Base-by-base conservation (phyloP, 2,888 invertebrate species). In the Deroplatys truncata region DNA sequence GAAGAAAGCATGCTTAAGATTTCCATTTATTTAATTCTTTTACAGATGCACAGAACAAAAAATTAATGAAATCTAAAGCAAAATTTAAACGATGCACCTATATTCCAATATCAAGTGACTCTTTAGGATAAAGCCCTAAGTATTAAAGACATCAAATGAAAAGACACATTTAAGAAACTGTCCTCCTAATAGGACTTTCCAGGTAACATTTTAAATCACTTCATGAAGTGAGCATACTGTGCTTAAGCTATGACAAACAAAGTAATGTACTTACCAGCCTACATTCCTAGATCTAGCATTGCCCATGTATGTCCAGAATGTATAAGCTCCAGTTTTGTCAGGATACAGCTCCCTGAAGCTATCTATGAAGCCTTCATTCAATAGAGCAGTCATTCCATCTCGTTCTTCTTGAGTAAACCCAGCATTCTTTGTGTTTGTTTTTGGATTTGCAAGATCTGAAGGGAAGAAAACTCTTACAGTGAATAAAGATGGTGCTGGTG, bases 401-500 rank as follows among this genome's bases (percentile, higher is more conserved):
- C 99, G 95, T 94, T 99, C 99, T 93, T 99, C 98, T 90, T 96
- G 95, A 0, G 99, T 99, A 93, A 99, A 99, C 7, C 99, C 99
- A 49, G 99, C 98, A 93, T 97, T 98, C 93, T 96, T 97, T 91
- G 96, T 96, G 93, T 99, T 99, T 0, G 96, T 95, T 93, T 98
- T 98, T 0, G 99, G 99, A 94, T 99, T 99, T 7, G 97, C 96
- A 92, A 99, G 94, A 95, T 99, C 99, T 97, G 93, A 56, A 93
- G 93, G 88, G 84, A 85, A 88, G 43, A 90, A 91, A 72, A 72
- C 10, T 20, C 91, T 28, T 25, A 84, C 9, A 29, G 28, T 20
- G 13, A 84, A 28, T 25, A 72, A 16, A 72, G 20, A 15, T 72
- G 1, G 4, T 7, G 13, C 0, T 31, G 20, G 4, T 29, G 5